Percentiles rank a stretch among this genome's conserved stretches.
Evolutionary conservation across 1,140 invertebrate species (phyloP).

Genomic region (Armadillidium nasatum): DNA sequence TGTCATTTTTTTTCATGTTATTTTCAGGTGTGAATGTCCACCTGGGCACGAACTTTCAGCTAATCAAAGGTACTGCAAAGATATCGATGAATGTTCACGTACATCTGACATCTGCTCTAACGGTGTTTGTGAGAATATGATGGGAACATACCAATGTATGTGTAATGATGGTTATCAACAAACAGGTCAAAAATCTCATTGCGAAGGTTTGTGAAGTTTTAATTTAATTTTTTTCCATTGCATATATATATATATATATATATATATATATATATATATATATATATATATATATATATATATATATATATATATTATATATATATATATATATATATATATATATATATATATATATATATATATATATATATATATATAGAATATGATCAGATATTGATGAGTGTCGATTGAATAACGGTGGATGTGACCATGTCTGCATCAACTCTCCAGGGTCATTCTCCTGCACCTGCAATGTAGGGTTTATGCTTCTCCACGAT

Average conservation of each 20-base stretch:
- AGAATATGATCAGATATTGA: conserved; percentile 56
- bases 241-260: neutral
- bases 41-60: conserved; percentile 62
- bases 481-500: conserved; percentile 52
- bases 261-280: neutral
- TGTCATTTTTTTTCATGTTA: no score
- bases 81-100: conserved; percentile 65
- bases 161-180: conserved; percentile 75
- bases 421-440: conserved; percentile 63
- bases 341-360: conserved; percentile 19
- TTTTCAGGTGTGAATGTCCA: conserved; percentile 60
- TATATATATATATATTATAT: conserved; percentile 16
- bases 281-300: conserved; percentile 31
- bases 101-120: conserved; percentile 78
- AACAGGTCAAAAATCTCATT: conserved; percentile 59
- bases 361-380: neutral
- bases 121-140: conserved; percentile 77
- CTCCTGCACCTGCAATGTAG: conserved; percentile 47
- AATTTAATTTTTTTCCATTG: no score
- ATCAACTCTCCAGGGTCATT: conserved; percentile 56
- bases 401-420: conserved; percentile 60
- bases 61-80: conserved; percentile 62
- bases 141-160: conserved; percentile 79
- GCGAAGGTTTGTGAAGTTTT: conserved; percentile 51
- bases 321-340: conserved; percentile 19